Evolutionary conservation across 2,888 invertebrate species (phyloP).

Genomic region (Caenorhabditis afra): DNA sequence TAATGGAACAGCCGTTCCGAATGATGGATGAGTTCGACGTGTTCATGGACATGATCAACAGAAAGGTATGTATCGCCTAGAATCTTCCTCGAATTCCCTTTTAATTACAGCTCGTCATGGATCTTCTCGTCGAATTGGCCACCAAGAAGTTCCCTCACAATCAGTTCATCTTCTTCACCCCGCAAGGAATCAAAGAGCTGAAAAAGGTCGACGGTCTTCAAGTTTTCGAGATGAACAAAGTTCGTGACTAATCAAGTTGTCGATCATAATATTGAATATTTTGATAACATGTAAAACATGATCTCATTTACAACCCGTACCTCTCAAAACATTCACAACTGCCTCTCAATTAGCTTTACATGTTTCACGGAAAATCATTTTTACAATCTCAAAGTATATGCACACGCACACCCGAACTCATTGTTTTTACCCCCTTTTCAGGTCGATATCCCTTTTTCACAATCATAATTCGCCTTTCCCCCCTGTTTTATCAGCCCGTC

Average conservation of each 20-base stretch:
- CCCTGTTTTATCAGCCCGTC: too few species aligned
- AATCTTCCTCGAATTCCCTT: neutral
- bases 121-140: constrained; percentile 74
- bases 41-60: constrained; percentile 77
- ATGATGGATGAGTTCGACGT: constrained; percentile 75
- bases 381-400: too few species aligned
- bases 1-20: constrained; percentile 92
- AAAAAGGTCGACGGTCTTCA: constrained; percentile 60
- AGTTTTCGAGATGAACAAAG: constrained; percentile 68
- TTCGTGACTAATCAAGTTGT: constrained; percentile 33
- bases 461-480: too few species aligned
- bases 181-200: constrained; percentile 76
- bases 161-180: constrained; percentile 80
- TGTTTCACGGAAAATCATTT: too few species aligned
- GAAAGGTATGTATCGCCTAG: constrained; percentile 61
- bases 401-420: too few species aligned
- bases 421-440: too few species aligned
- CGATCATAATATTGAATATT: too few species aligned
- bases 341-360: too few species aligned
- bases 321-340: too few species aligned
- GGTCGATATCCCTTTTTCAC: too few species aligned
- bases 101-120: constrained; percentile 73
- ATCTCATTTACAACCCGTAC: too few species aligned
- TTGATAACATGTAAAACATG: constrained; percentile 1
- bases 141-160: constrained; percentile 68